Conservation (phyloP, 2,797 vertebrate species). For the Mus minutoides region DNA sequence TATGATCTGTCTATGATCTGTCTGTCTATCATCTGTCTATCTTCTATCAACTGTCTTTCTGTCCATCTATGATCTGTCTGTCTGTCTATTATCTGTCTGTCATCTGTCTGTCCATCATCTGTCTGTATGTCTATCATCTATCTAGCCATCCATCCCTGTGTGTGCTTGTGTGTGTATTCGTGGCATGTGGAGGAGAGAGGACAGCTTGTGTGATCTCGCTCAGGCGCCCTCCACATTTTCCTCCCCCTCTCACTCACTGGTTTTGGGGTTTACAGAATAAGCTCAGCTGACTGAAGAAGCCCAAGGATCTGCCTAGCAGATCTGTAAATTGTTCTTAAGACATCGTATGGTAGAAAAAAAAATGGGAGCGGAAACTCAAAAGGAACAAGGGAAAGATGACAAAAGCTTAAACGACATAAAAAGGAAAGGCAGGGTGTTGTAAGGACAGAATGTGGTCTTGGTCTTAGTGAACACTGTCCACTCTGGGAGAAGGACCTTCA, state of each 20-base stretch:
- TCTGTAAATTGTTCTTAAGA: not conserved
- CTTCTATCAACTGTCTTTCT: no score
- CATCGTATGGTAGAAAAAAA: conserved; percentile 4
- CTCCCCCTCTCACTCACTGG: not conserved
- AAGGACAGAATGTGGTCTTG: not conserved
- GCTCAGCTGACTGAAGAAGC: not conserved
- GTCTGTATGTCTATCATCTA: not conserved
- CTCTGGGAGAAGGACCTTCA: not conserved
- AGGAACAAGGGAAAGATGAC: not conserved
- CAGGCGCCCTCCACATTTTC: not conserved
- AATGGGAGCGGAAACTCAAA: not conserved
- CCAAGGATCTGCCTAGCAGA: not conserved
- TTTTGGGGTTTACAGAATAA: not conserved
- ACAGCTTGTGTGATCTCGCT: not conserved
- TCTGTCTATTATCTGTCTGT: no score
- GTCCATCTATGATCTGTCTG: not conserved
- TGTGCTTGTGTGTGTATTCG: not conserved
- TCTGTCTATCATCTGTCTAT: no score
- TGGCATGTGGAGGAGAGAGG: not conserved
- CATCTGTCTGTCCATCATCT: no score
- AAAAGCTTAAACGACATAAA: not conserved
- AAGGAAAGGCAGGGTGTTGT: not conserved
- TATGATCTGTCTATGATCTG: no score
- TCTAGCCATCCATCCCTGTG: not conserved
- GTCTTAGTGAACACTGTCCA: not conserved